Percentiles rank a stretch among this genome's conserved stretches.
Conservation (phyloP, 2,113 vertebrate species). For the Mustela nigripes region DNA sequence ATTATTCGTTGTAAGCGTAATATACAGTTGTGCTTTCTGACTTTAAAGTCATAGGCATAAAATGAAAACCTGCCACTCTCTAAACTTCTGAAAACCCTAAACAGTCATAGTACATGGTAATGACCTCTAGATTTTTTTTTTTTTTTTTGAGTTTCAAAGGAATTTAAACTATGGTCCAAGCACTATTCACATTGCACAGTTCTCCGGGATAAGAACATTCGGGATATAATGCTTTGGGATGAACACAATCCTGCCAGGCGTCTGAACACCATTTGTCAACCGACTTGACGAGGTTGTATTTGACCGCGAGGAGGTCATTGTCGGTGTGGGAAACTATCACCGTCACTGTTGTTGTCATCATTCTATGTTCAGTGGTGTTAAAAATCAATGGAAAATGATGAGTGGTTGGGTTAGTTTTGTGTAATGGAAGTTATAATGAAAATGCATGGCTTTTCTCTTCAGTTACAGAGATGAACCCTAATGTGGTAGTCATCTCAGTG, state of each 20-base stretch:
- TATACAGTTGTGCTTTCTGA: constrained; percentile 56
- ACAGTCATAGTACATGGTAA: background rate
- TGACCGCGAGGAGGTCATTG: background rate
- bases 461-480: constrained; percentile 97
- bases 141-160: background rate
- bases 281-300: background rate
- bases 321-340: background rate
- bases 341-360: background rate
- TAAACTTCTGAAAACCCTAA: constrained; percentile 22
- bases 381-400: background rate
- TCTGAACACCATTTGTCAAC: background rate
- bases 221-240: background rate
- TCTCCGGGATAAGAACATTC: background rate
- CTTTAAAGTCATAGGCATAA: background rate
- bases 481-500: constrained; percentile 95
- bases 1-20: constrained; percentile 28
- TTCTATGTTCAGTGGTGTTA: background rate
- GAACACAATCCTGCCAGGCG: background rate
- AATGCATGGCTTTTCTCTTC: constrained; percentile 53
- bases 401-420: background rate
- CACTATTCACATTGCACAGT: background rate
- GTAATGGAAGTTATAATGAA: constrained; percentile 11
- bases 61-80: background rate
- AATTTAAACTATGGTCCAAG: background rate
- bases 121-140: background rate